Evolutionary conservation across 2,113 vertebrate species (phyloP).

Genomic region (Dicerorhinus sumatrensis): DNA sequence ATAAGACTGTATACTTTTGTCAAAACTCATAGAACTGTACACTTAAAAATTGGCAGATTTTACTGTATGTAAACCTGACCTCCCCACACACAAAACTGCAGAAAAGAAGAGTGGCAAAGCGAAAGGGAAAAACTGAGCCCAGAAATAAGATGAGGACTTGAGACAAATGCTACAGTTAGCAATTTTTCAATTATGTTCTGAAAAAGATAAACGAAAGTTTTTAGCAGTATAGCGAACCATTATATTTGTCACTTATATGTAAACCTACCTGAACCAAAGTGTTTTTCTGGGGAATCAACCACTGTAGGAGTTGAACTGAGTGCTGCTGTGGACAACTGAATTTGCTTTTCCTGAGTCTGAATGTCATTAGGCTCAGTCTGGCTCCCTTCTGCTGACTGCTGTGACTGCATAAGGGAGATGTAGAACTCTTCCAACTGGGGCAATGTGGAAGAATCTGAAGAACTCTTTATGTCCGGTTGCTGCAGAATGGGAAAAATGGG

Average conservation of each 20-base stretch:
- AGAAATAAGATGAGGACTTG: neutral
- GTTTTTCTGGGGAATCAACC: neutral
- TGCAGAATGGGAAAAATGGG: slow-evolving; percentile 60
- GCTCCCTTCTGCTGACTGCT: slow-evolving; percentile 57
- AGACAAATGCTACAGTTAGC: neutral
- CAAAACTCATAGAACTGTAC: neutral
- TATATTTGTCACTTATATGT: neutral
- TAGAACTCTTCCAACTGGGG: slow-evolving; percentile 77
- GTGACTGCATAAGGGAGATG: slow-evolving; percentile 71
- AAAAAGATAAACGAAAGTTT: neutral
- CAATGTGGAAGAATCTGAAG: slow-evolving; percentile 54
- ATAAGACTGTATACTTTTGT: neutral
- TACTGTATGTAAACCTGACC: neutral
- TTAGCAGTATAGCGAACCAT: neutral
- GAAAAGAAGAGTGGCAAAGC: neutral
- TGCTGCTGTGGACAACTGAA: neutral
- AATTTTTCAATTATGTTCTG: neutral
- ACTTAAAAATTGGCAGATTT: neutral
- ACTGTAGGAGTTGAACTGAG: neutral
- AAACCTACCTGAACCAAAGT: slow-evolving; percentile 54
- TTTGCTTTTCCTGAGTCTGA: neutral
- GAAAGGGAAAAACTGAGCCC: neutral
- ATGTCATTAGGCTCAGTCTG: slow-evolving; percentile 12
- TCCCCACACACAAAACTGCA: neutral
- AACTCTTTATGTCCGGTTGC: slow-evolving; percentile 53